A percentile compares a stretch with the other conserved stretches of the same genome.
These are phyloP conservation scores for Anoplolepis gracilipes DNA, from an alignment of 1,140 invertebrate species.

Conservation along the genomic window DNA sequence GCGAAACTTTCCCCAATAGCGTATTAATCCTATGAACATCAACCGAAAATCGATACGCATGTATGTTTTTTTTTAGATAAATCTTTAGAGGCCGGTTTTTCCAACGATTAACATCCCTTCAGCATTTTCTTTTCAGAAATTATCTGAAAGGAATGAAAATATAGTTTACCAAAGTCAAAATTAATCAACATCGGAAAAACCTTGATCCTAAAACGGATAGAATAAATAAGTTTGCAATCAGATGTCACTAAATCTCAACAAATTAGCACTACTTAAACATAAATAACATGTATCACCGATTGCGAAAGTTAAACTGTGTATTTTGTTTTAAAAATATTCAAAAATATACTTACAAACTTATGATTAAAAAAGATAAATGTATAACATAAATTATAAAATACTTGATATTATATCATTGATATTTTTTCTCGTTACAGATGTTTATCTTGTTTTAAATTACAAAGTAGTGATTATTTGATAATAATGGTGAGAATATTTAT, in stretches of 20 bases:
- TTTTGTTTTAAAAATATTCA: background rate
- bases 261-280: background rate
- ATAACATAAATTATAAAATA: background rate
- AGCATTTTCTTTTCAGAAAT: too few species aligned
- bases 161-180: too few species aligned
- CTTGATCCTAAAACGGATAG: too few species aligned
- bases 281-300: background rate
- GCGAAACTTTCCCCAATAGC: constrained; percentile 12
- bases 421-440: background rate
- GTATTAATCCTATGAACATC: constrained; percentile 31
- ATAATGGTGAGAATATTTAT: background rate
- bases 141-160: too few species aligned
- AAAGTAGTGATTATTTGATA: background rate
- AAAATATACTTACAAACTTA: background rate
- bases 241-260: background rate
- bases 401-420: background rate
- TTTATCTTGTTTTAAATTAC: background rate
- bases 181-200: too few species aligned
- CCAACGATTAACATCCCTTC: too few species aligned
- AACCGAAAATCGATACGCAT: background rate
- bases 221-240: background rate
- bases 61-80: background rate
- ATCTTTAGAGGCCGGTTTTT: background rate
- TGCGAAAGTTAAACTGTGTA: background rate
- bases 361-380: background rate